Percentiles rank a stretch among this genome's conserved stretches.
Evolutionary conservation across 2,888 invertebrate species (phyloP).

Genomic region (Phaonia tiefii): DNA sequence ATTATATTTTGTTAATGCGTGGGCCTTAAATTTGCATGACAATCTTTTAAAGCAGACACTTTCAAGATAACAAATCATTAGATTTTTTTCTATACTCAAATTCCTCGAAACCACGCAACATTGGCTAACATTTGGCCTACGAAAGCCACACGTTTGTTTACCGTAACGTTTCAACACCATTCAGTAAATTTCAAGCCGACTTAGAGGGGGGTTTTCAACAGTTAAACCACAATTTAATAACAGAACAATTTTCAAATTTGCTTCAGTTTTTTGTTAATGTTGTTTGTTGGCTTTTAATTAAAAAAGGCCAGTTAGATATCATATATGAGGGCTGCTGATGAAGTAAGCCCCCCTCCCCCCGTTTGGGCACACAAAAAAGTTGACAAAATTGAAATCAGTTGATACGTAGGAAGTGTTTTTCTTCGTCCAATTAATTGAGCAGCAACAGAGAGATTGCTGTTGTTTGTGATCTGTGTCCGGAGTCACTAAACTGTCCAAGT

Average conservation of each 20-base stretch:
- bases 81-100: not conserved
- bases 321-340: not conserved
- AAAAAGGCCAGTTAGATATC: constrained; percentile 17
- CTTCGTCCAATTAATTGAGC: constrained; percentile 19
- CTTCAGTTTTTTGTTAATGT: not conserved
- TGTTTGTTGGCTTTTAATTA: constrained; percentile 4
- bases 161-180: constrained; percentile 34
- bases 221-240: constrained; percentile 26
- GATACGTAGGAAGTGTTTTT: constrained; percentile 3
- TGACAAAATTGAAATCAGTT: constrained; percentile 7
- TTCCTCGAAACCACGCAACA: constrained; percentile 28
- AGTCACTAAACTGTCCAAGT: no score
- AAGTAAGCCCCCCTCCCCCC: not conserved
- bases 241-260: not conserved
- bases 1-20: not conserved
- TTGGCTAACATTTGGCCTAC: not conserved
- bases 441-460: not conserved
- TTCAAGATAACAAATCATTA: constrained; percentile 11
- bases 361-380: not conserved
- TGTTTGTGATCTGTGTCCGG: no score
- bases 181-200: not conserved
- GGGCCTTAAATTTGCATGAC: constrained; percentile 20
- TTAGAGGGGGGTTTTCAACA: not conserved
- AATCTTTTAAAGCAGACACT: constrained; percentile 6
- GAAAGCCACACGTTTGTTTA: constrained; percentile 35